Evolutionary conservation across 2,113 vertebrate genomes (phyloP), one percentile per base, ranked within the genome.

Genomic region (Barbus barbus): DNA sequence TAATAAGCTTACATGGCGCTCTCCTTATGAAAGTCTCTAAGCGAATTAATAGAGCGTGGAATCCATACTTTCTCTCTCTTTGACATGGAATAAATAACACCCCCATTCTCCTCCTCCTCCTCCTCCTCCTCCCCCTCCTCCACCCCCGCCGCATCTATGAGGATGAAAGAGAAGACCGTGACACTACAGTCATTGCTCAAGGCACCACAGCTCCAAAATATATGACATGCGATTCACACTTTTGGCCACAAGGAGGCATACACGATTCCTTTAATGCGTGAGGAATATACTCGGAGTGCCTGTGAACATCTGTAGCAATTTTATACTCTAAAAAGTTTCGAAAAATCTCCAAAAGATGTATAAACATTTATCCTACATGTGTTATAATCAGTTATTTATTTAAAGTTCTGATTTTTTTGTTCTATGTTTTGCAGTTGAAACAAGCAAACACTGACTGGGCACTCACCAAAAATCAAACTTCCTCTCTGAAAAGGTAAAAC

Each of bases 371-470:
- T 31, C 33, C 14, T 36, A 69, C 1, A 3, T 82, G 58, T 65
- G 78, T 20, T 77, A 67, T 33, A 9, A 20, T 2, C 20, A 36
- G 20, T 69, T 18, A 22, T 38, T 38, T 22, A 67, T 36, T 69
- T 9, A 18, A 18, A 67, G 16, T 36, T n/a, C 2, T 38, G 20
- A 9, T 71, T n/a, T n/a, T 20, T n/a, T 71, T 71, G 20, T 71
- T 69, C 33, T 77, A 91, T 83, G 86, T 81, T 31, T 90, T 93
- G 60, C 93, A 97, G 96, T 86, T 95, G 79, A 97, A 97, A 86
- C 96, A 96, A 87, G 94, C 96, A 88, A 97, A 96, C 87, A 95
- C 89, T 41, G 95, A 97, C 91, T 95, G 96, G 95, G 90, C 95
- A 60, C 94, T 96, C 26, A 93, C 92, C 4, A 95, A 95, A 86